A percentile compares a stretch with the other conserved stretches of the same genome.
phyloP scores from a whole-genome alignment of 2,888 invertebrate species.

The Emesis castigata region DNA sequence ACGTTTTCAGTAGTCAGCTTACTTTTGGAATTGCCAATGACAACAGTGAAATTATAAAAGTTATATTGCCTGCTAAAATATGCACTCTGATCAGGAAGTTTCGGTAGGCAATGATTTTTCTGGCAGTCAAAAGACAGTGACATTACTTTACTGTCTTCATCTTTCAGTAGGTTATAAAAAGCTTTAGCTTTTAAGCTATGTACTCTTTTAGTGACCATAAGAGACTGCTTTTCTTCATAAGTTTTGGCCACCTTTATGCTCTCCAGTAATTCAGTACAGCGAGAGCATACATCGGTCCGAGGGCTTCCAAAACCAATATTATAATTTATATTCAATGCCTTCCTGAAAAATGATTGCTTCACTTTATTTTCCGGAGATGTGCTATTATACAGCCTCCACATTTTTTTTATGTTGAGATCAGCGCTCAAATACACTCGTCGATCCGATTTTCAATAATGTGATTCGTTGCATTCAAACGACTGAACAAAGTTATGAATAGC shows the following conservation, averaged over 20 bases:
- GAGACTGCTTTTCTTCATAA: constrained; percentile 8
- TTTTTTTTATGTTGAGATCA: constrained; percentile 15
- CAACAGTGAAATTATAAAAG: constrained; percentile 10
- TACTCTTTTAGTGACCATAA: constrained; percentile 11
- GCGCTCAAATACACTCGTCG: background rate
- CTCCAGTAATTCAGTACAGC: constrained; percentile 10
- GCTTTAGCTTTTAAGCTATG: constrained; percentile 8
- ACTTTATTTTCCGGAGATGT: constrained; percentile 12
- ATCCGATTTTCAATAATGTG: background rate
- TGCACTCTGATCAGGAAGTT: constrained; percentile 11
- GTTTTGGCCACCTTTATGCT: constrained; percentile 5
- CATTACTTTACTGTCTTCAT: constrained; percentile 1
- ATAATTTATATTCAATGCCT: constrained; percentile 7
- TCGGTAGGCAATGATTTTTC: constrained; percentile 13
- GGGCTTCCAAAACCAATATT: constrained; percentile 12
- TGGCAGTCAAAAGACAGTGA: constrained; percentile 20
- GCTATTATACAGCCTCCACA: constrained; percentile 12
- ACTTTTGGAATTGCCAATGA: constrained; percentile 6
- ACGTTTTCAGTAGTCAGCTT: constrained; percentile 11
- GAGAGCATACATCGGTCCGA: constrained; percentile 13
- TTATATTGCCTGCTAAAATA: constrained; percentile 14
- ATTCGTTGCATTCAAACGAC: constrained; percentile 5
- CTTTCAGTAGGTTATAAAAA: constrained; percentile 13
- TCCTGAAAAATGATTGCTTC: constrained; percentile 4
- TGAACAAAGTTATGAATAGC: constrained; percentile 15